phyloP scores from a whole-genome alignment of 2,797 vertebrate species.

The Enteromius anoplus region DNA sequence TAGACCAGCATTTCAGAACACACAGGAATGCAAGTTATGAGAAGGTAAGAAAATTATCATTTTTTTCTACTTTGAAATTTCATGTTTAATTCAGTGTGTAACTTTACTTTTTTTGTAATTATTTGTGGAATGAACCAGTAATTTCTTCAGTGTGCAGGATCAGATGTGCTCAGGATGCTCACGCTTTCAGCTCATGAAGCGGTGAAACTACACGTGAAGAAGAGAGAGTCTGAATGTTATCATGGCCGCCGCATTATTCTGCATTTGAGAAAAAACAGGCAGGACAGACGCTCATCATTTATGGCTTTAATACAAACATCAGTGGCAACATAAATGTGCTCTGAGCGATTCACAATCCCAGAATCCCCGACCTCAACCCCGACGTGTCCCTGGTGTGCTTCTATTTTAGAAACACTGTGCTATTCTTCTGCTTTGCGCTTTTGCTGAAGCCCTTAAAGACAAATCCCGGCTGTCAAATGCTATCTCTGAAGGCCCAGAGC shows the following conservation, averaged over 20 bases:
- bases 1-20: too few relatives aligned
- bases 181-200: too few relatives aligned
- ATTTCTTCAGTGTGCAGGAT: too few relatives aligned
- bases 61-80: too few relatives aligned
- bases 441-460: constrained; percentile 22
- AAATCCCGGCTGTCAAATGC: constrained; percentile 27
- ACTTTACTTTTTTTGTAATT: too few relatives aligned
- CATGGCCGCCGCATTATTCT: not conserved
- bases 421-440: constrained; percentile 8
- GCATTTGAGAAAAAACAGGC: constrained; percentile 8
- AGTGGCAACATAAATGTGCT: constrained; percentile 37
- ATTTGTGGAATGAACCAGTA: too few relatives aligned
- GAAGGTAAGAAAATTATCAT: too few relatives aligned
- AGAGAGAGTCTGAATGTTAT: not conserved
- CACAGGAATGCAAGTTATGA: too few relatives aligned
- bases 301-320: constrained; percentile 35
- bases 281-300: constrained; percentile 44
- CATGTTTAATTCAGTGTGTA: too few relatives aligned
- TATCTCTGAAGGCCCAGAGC: constrained; percentile 14
- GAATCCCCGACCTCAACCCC: constrained; percentile 32
- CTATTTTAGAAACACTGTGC: constrained; percentile 34
- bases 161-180: too few relatives aligned
- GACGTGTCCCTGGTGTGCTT: constrained; percentile 14
- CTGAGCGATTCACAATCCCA: constrained; percentile 37
- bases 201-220: not conserved